These are phyloP conservation scores for Lemur catta DNA, from an alignment of 2,797 vertebrate genomes.

Conservation along the genomic window DNA sequence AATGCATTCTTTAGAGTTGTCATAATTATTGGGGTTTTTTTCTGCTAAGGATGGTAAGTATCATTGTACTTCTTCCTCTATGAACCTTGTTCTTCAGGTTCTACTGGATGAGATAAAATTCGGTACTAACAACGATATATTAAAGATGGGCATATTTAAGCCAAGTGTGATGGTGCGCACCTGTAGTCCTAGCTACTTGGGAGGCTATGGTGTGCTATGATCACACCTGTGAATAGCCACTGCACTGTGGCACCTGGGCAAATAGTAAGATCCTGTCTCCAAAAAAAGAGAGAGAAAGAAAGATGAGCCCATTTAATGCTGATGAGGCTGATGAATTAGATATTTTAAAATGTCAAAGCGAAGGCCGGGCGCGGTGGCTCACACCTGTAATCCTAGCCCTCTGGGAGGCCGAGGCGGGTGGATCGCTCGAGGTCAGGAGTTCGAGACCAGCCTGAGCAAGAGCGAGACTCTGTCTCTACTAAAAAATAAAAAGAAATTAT, in stretches of 20 bases:
- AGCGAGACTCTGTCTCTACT: no score
- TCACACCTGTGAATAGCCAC: not conserved
- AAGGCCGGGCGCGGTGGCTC: no score
- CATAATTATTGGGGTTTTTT: not conserved
- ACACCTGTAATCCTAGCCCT: no score
- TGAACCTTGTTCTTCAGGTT: not conserved
- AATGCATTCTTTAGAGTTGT: not conserved
- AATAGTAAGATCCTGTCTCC: not conserved
- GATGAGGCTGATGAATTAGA: not conserved
- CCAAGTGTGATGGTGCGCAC: not conserved
- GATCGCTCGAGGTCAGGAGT: no score
- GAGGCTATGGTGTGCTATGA: not conserved
- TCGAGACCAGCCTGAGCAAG: no score
- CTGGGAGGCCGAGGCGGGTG: no score
- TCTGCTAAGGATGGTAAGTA: not conserved
- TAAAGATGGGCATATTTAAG: not conserved
- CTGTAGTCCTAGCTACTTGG: not conserved
- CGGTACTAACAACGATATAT: not conserved
- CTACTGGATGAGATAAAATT: not conserved
- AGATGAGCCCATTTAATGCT: not conserved
- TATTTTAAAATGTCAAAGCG: not conserved
- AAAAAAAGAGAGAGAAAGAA: not conserved
- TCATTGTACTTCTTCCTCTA: not conserved
- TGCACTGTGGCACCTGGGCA: not conserved
- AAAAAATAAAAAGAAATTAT: no score